These are phyloP conservation scores for Nesoenas mayeri DNA, from an alignment of 2,113 vertebrate species.

Conservation along the genomic window DNA sequence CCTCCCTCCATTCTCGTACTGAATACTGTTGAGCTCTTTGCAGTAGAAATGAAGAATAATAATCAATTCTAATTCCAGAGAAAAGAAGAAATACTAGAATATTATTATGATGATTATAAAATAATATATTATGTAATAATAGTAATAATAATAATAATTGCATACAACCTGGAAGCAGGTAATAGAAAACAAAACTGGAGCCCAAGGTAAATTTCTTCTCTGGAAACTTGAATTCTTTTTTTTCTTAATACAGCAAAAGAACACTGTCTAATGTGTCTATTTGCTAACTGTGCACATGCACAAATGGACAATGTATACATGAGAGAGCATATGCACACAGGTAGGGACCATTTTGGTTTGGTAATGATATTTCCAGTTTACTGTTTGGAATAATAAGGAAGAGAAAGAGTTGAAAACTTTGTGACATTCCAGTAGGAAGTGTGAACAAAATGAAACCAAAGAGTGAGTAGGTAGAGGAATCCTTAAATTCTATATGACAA, in stretches of 20 bases:
- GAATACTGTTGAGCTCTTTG: not conserved
- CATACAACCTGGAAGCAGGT: not conserved
- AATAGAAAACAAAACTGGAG: not conserved
- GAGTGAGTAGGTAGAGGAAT: not conserved
- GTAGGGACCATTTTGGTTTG: not conserved
- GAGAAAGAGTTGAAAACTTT: not conserved
- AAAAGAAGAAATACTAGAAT: not conserved
- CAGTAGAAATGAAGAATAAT: not conserved
- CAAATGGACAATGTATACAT: fast-evolving
- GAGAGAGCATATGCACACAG: not conserved
- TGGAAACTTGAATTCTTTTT: not conserved
- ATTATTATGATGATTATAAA: not conserved
- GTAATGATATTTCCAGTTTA: not conserved
- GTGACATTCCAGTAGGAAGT: not conserved
- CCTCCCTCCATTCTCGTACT: not conserved
- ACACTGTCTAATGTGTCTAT: fast-evolving
- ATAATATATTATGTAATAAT: too few relatives aligned
- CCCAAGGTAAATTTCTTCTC: not conserved
- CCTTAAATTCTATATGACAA: fast-evolving
- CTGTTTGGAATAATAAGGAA: not conserved
- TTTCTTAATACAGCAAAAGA: not conserved
- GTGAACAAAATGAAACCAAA: not conserved
- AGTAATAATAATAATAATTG: not conserved
- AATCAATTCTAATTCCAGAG: not conserved
- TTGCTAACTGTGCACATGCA: not conserved